phyloP scores from a whole-genome alignment of 2,888 invertebrate genomes.

The Heliconius hortense region DNA sequence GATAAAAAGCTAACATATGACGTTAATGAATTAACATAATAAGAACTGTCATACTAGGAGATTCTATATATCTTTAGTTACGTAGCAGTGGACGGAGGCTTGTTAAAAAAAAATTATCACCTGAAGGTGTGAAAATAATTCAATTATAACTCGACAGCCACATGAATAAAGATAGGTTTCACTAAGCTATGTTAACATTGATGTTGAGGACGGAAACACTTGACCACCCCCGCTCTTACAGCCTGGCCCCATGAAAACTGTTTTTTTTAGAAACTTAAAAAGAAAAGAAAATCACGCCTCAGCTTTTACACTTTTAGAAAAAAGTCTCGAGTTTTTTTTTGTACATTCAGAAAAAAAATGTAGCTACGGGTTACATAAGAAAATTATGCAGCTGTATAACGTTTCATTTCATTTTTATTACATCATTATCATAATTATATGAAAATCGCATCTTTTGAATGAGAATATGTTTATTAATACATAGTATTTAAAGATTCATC shows the following conservation, averaged over 20 bases:
- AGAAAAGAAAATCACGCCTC: slow-evolving; percentile 40
- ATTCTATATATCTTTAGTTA: background rate
- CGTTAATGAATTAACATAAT: slow-evolving; percentile 4
- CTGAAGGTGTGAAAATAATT: slow-evolving; percentile 43
- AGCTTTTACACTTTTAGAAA: slow-evolving; percentile 33
- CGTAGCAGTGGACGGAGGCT: slow-evolving; percentile 25
- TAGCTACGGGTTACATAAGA: slow-evolving; percentile 21
- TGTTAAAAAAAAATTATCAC: slow-evolving; percentile 7
- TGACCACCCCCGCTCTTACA: slow-evolving; percentile 40
- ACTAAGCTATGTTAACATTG: slow-evolving; percentile 43
- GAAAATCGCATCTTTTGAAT: background rate
- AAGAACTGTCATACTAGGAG: background rate
- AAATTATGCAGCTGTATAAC: slow-evolving; percentile 17
- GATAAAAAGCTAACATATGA: background rate
- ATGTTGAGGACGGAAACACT: slow-evolving; percentile 41
- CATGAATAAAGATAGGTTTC: slow-evolving; percentile 44
- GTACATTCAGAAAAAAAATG: slow-evolving; percentile 18
- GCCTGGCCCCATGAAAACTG: slow-evolving; percentile 38
- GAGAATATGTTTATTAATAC: background rate
- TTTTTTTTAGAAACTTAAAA: slow-evolving; percentile 40
- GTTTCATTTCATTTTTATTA: slow-evolving; percentile 4
- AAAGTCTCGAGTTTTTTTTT: slow-evolving; percentile 32
- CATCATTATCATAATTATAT: background rate
- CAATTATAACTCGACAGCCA: slow-evolving; percentile 41
- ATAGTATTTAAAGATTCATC: background rate